A percentile compares a stretch with the other conserved stretches of the same genome.
Conservation (phyloP, 1,140 invertebrate genomes). For the Trichonephila clavata region DNA sequence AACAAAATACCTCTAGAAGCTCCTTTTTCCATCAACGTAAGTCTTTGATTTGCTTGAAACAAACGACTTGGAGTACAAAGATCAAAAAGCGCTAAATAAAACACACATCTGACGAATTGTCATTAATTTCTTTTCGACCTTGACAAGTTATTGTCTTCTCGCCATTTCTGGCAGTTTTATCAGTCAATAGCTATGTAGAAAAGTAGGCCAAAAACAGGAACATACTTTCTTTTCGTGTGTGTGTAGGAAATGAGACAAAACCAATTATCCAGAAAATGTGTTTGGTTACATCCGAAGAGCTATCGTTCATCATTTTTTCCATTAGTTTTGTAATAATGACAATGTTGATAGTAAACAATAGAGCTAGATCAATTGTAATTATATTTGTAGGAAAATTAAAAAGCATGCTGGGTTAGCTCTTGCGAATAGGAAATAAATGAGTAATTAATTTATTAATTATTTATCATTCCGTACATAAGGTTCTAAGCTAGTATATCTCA, state of each 20-base stretch:
- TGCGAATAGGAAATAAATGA: too few species aligned
- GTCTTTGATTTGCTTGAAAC: not conserved
- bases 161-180: not conserved
- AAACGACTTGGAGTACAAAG: not conserved
- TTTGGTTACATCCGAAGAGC: slow-evolving; percentile 3
- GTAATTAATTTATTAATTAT: too few species aligned
- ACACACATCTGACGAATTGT: not conserved
- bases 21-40: too few species aligned
- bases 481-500: too few species aligned
- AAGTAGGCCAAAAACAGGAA: slow-evolving; percentile 2
- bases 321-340: not conserved
- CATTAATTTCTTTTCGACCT: slow-evolving; percentile 12
- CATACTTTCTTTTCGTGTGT: not conserved
- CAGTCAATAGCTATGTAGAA: not conserved
- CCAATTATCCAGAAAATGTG: slow-evolving; percentile 22
- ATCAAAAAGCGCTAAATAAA: not conserved
- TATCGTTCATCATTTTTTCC: not conserved
- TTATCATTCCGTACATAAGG: too few species aligned
- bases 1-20: too few species aligned
- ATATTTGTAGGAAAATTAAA: not conserved
- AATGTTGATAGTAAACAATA: not conserved
- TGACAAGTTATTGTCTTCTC: not conserved
- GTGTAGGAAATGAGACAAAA: slow-evolving; percentile 7
- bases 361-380: not conserved
- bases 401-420: too few species aligned